A percentile compares a stretch with the other conserved stretches of the same genome.
Evolutionary conservation across 30 jellyfish, hydroid and myxozoan genomes (phyloP).

Genomic region (Hydra vulgaris): DNA sequence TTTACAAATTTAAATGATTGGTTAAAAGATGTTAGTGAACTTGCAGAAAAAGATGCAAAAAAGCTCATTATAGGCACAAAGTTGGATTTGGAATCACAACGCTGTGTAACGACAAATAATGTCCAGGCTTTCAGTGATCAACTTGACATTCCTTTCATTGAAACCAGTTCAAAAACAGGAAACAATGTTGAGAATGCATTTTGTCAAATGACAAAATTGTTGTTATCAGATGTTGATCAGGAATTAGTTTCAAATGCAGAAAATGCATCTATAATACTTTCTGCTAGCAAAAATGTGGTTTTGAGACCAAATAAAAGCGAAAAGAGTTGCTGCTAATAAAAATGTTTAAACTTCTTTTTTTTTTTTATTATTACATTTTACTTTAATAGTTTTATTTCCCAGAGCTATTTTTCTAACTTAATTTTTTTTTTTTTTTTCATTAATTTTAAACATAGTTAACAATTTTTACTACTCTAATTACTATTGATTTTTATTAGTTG

Average conservation of each 20-base stretch:
- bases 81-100: slow-evolving; percentile 53
- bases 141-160: slow-evolving; percentile 48
- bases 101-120: slow-evolving; percentile 53
- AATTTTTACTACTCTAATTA: no score
- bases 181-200: slow-evolving; percentile 93
- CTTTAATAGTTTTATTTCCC: no score
- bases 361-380: no score
- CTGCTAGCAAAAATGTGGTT: background rate
- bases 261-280: background rate
- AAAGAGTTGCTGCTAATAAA: background rate
- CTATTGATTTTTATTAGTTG: no score
- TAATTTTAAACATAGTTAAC: no score
- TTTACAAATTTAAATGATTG: slow-evolving; percentile 61
- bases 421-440: no score
- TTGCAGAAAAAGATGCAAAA: slow-evolving; percentile 88
- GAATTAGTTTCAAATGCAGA: slow-evolving; percentile 11
- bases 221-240: slow-evolving; percentile 57
- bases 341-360: background rate
- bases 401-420: no score
- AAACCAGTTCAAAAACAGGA: slow-evolving; percentile 92
- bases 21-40: slow-evolving; percentile 79
- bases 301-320: no score
- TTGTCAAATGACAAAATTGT: slow-evolving; percentile 51
- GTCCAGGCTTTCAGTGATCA: slow-evolving; percentile 43
- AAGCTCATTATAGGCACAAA: slow-evolving; percentile 89